phyloP scores from a whole-genome alignment of 2,113 vertebrate species.

The Forbesichthys papilliferus region DNA sequence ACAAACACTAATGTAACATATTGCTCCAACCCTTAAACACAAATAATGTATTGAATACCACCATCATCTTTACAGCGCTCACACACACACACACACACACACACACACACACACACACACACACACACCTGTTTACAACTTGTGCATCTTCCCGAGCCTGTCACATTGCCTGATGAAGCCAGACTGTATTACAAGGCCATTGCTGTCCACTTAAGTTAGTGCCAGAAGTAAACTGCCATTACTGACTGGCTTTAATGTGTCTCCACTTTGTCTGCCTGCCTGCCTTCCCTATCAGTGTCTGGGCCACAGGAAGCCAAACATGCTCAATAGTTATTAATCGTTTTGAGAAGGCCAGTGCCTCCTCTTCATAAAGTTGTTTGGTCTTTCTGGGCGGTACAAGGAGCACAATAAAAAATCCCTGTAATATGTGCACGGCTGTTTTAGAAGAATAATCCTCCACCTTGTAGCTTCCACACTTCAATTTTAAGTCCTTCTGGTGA shows the following conservation, averaged over 20 bases:
- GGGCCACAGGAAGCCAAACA: slow-evolving; percentile 76
- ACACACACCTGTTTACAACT: slow-evolving; percentile 39
- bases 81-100: slow-evolving; percentile 5
- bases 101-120: slow-evolving; percentile 8
- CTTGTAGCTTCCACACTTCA: no score
- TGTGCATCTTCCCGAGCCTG: slow-evolving; percentile 43
- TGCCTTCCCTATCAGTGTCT: slow-evolving; percentile 75
- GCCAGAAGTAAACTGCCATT: slow-evolving; percentile 80
- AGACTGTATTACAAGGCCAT: slow-evolving; percentile 67
- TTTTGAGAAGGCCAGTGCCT: slow-evolving; percentile 62
- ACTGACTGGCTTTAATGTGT: slow-evolving; percentile 76
- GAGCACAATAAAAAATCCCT: slow-evolving; percentile 51
- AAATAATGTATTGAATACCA: slow-evolving; percentile 36
- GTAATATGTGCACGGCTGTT: slow-evolving; percentile 38
- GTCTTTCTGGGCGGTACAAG: slow-evolving; percentile 59
- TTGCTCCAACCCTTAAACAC: slow-evolving; percentile 9
- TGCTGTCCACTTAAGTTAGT: slow-evolving; percentile 78
- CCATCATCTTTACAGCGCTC: no score
- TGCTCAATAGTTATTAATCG: slow-evolving; percentile 79
- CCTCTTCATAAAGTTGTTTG: slow-evolving; percentile 57
- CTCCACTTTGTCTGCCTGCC: slow-evolving; percentile 77
- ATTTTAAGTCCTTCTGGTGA: no score
- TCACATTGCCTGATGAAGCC: slow-evolving; percentile 41
- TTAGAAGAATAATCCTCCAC: slow-evolving; percentile 1
- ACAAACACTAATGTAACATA: not conserved